These are phyloP conservation scores for Cheilosia grossa DNA, from an alignment of 2,888 invertebrate genomes.

Conservation along the genomic window DNA sequence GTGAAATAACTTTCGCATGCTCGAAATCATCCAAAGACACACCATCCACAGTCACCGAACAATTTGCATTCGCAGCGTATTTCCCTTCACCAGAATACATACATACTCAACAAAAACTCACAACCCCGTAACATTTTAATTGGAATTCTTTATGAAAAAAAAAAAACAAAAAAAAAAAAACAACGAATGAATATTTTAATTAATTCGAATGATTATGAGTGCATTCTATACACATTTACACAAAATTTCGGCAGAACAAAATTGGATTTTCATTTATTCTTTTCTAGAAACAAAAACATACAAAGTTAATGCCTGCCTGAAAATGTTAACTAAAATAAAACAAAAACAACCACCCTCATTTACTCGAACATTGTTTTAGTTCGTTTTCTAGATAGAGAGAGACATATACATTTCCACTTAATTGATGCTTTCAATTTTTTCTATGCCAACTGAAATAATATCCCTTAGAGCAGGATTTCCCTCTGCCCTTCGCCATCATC, in stretches of 20 bases:
- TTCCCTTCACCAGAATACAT: conserved; percentile 2
- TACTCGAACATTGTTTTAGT: conserved; percentile 9
- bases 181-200: conserved; percentile 44
- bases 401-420: conserved; percentile 36
- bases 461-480: conserved; percentile 14
- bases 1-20: too few relatives aligned
- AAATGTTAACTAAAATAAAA: conserved; percentile 7
- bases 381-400: not conserved
- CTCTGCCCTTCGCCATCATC: not conserved
- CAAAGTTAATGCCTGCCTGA: conserved; percentile 17
- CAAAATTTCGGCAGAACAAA: conserved; percentile 42
- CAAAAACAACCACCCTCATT: not conserved
- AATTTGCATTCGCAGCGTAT: not conserved
- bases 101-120: not conserved
- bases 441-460: conserved; percentile 37
- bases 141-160: conserved; percentile 25
- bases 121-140: conserved; percentile 62
- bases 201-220: conserved; percentile 47
- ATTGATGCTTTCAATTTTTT: conserved; percentile 45
- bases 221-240: not conserved
- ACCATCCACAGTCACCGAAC: not conserved
- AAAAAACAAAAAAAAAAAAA: conserved; percentile 9
- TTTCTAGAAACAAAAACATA: not conserved
- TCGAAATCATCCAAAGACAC: not conserved
- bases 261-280: conserved; percentile 29